Evolutionary conservation across 2,113 vertebrate genomes (phyloP).

Genomic region (Atractosteus spatula): DNA sequence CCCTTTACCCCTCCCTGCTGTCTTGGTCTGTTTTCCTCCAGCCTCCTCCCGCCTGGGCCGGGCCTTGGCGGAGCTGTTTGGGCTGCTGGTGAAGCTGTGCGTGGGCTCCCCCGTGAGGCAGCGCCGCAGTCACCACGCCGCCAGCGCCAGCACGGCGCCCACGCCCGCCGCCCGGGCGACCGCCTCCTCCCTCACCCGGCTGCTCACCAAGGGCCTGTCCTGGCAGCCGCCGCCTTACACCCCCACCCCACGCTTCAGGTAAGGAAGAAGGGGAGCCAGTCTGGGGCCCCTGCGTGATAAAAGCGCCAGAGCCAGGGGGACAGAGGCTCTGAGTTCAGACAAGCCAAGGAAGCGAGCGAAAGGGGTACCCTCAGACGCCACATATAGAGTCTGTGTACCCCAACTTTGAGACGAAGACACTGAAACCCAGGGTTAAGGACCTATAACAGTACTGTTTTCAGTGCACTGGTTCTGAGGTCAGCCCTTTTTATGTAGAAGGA

Average conservation of each 20-base stretch:
- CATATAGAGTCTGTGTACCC: too few relatives aligned
- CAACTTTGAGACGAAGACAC: too few relatives aligned
- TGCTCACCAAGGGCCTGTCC: slow-evolving; percentile 88
- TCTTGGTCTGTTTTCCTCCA: slow-evolving; percentile 36
- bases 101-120: slow-evolving; percentile 90
- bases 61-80: slow-evolving; percentile 88
- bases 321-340: too few relatives aligned
- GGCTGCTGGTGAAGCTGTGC: slow-evolving; percentile 86
- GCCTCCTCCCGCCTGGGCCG: slow-evolving; percentile 86
- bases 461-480: too few relatives aligned
- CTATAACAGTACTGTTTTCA: too few relatives aligned
- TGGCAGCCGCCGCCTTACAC: slow-evolving; percentile 92
- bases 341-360: too few relatives aligned
- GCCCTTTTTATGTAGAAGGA: too few relatives aligned
- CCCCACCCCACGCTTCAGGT: slow-evolving; percentile 91
- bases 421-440: too few relatives aligned
- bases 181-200: slow-evolving; percentile 86
- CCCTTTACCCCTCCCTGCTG: not conserved
- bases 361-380: too few relatives aligned
- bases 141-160: slow-evolving; percentile 85
- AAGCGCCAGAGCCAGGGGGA: not conserved
- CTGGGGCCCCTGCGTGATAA: not conserved
- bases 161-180: slow-evolving; percentile 87
- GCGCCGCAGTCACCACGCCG: slow-evolving; percentile 85
- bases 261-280: slow-evolving; percentile 1